phyloP scores from a whole-genome alignment of 2,113 vertebrate genomes.

The Sebastes schlegelii region DNA sequence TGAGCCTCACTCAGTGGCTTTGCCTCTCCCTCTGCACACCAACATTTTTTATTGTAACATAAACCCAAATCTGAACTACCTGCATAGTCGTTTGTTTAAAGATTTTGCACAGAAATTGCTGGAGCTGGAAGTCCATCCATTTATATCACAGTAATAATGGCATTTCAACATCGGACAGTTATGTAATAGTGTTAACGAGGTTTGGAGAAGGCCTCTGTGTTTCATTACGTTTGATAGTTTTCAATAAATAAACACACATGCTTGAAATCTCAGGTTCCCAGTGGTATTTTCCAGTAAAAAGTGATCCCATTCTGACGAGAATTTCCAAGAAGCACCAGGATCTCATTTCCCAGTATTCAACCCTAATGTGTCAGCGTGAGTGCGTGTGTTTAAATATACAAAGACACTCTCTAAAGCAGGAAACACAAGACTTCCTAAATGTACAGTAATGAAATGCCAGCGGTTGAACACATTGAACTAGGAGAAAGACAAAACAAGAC shows the following conservation, averaged over 20 bases:
- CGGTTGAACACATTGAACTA: neutral
- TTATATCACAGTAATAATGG: neutral
- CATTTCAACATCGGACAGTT: neutral
- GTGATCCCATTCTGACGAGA: neutral
- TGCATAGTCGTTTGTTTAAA: neutral
- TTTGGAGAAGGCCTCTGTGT: neutral
- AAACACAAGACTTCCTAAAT: neutral
- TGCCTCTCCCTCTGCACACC: neutral
- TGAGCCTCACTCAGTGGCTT: neutral
- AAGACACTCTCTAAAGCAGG: neutral
- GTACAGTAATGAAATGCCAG: neutral
- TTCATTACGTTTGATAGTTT: neutral
- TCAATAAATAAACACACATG: neutral
- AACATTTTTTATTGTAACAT: neutral
- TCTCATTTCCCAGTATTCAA: neutral
- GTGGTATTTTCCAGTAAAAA: neutral
- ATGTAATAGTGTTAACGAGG: too few species aligned
- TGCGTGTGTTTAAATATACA: neutral
- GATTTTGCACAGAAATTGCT: neutral
- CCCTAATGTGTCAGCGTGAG: neutral
- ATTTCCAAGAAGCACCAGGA: neutral
- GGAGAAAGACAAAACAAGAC: neutral
- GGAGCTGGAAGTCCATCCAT: neutral
- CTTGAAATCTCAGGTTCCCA: neutral
- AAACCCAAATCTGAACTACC: neutral